These are phyloP conservation scores for Hypotaenidia philippensis DNA, from an alignment of 2,797 vertebrate genomes.

Conservation along the genomic window DNA sequence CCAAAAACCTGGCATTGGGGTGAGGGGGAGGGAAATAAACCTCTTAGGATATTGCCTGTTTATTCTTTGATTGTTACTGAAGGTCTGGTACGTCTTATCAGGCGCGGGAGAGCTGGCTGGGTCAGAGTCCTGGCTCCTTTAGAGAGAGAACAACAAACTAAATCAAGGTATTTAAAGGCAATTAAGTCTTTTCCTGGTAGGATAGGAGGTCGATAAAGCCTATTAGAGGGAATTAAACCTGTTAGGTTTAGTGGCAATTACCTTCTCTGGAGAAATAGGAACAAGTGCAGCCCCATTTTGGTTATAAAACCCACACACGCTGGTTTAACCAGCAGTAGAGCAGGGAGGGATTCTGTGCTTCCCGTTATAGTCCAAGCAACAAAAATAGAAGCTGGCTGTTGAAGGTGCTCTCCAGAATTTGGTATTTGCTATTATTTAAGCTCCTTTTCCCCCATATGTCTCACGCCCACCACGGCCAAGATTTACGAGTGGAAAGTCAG, in stretches of 20 bases:
- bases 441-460: background rate
- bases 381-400: slow-evolving; percentile 16
- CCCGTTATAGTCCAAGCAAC: background rate
- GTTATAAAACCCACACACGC: background rate
- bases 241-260: background rate
- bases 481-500: background rate
- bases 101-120: background rate
- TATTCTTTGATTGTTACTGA: background rate
- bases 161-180: slow-evolving; percentile 38
- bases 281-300: background rate
- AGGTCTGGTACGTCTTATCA: background rate
- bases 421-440: background rate
- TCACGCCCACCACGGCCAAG: background rate
- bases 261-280: background rate
- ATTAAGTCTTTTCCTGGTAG: slow-evolving; percentile 34
- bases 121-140: background rate
- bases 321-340: accelerated
- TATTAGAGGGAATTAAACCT: slow-evolving; percentile 24
- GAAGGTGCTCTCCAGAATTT: background rate
- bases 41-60: background rate
- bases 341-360: background rate
- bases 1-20: background rate
- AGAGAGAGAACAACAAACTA: background rate
- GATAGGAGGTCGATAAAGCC: slow-evolving; percentile 14
- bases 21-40: background rate